Evolutionary conservation across 2,888 invertebrate genomes (phyloP).

Genomic region (Neoaliturus tenellus): DNA sequence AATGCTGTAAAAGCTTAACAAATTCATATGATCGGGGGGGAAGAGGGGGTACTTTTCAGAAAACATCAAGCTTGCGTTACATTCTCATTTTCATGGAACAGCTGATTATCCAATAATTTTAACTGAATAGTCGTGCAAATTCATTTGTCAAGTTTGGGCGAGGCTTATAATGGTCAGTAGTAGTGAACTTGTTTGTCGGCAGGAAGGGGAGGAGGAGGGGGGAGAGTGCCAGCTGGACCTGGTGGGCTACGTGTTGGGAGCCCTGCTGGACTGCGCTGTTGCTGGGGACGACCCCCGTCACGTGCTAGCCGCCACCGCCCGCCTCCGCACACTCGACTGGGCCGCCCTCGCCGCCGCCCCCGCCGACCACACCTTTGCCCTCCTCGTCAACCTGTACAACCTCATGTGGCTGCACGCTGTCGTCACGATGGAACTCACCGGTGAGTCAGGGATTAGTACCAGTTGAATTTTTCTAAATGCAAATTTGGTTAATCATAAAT

Average conservation of each 20-base stretch:
- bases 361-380: constrained; percentile 57
- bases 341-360: constrained; percentile 3
- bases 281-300: not conserved
- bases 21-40: too few relatives aligned
- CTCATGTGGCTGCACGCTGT: constrained; percentile 71
- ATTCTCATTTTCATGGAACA: too few relatives aligned
- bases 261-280: not conserved
- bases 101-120: too few relatives aligned
- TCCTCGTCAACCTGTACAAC: constrained; percentile 71
- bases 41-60: too few relatives aligned
- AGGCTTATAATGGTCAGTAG: not conserved
- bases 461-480: too few relatives aligned
- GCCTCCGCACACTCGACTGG: constrained; percentile 38
- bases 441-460: too few relatives aligned
- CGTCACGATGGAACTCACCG: constrained; percentile 68
- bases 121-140: too few relatives aligned
- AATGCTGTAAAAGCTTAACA: too few relatives aligned
- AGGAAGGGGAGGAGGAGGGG: not conserved
- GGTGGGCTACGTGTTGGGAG: not conserved
- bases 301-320: constrained; percentile 24
- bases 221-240: not conserved
- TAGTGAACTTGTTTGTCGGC: too few relatives aligned
- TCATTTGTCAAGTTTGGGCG: too few relatives aligned
- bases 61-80: too few relatives aligned
- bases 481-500: too few relatives aligned